These are phyloP conservation scores for Sinocyclocheilus rhinocerous DNA, from an alignment of 2,113 vertebrate genomes.

Conservation along the genomic window DNA sequence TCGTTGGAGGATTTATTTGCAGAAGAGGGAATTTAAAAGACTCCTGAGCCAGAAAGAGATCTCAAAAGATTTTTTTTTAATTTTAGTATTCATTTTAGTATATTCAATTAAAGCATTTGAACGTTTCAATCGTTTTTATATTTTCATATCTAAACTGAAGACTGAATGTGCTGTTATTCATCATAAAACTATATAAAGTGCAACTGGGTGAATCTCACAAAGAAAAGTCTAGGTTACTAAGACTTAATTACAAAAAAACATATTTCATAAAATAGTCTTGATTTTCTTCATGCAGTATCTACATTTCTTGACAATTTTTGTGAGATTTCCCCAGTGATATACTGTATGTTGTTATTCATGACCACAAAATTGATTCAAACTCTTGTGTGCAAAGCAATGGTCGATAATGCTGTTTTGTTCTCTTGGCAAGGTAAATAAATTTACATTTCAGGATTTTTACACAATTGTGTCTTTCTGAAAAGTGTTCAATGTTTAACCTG, in stretches of 20 bases:
- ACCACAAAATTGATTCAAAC: not conserved
- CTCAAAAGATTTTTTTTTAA: not conserved
- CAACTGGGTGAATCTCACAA: not conserved
- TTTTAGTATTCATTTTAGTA: not conserved
- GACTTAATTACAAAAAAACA: too few relatives aligned
- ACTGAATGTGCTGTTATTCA: not conserved
- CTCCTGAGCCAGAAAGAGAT: not conserved
- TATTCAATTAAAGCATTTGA: not conserved
- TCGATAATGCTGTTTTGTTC: not conserved
- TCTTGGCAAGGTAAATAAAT: not conserved
- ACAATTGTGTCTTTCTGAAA: slow-evolving; percentile 16
- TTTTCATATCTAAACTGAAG: not conserved
- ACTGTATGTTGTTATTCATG: not conserved
- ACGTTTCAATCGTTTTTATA: not conserved
- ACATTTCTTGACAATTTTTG: not conserved
- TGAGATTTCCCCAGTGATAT: not conserved
- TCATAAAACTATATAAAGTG: not conserved
- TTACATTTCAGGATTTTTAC: not conserved
- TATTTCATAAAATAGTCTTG: too few relatives aligned
- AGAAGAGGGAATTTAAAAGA: not conserved
- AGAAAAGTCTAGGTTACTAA: not conserved
- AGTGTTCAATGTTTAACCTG: slow-evolving; percentile 12
- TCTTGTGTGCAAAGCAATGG: not conserved
- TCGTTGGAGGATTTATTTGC: not conserved
- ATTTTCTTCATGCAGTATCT: too few relatives aligned